Evolutionary conservation across 2,888 invertebrate genomes (phyloP).

Genomic region (Apeira syringaria): DNA sequence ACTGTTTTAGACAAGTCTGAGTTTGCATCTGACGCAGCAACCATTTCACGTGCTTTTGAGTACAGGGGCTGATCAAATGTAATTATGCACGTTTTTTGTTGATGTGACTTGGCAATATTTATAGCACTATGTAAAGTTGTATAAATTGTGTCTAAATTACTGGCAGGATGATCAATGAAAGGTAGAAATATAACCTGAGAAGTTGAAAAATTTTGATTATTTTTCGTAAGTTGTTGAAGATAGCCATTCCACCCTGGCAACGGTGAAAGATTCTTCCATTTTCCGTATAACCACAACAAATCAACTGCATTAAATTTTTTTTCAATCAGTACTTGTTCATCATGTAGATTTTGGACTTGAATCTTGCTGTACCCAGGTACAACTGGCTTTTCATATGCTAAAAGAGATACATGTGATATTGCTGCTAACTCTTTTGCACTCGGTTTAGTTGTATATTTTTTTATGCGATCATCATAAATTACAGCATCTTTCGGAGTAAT

Average conservation of each 20-base stretch:
- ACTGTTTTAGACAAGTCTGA: too few species aligned
- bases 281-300: constrained; percentile 42
- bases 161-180: constrained; percentile 46
- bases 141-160: constrained; percentile 40
- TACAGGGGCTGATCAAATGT: too few species aligned
- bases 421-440: constrained; percentile 21
- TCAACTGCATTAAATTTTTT: constrained; percentile 25
- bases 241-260: constrained; percentile 50
- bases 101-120: constrained; percentile 20
- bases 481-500: constrained; percentile 31
- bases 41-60: too few species aligned
- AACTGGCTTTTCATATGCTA: constrained; percentile 32
- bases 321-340: constrained; percentile 29
- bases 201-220: constrained; percentile 31
- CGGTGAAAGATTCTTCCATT: constrained; percentile 36
- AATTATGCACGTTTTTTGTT: constrained; percentile 1
- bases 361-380: constrained; percentile 36
- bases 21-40: too few species aligned
- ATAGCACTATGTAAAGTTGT: constrained; percentile 39
- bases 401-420: constrained; percentile 34
- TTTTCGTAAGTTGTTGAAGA: constrained; percentile 40
- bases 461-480: constrained; percentile 24
- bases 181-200: constrained; percentile 41
- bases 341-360: constrained; percentile 36
- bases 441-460: constrained; percentile 38